Evolutionary conservation across 2,113 vertebrate genomes (phyloP).

Genomic region (Propithecus coquereli): DNA sequence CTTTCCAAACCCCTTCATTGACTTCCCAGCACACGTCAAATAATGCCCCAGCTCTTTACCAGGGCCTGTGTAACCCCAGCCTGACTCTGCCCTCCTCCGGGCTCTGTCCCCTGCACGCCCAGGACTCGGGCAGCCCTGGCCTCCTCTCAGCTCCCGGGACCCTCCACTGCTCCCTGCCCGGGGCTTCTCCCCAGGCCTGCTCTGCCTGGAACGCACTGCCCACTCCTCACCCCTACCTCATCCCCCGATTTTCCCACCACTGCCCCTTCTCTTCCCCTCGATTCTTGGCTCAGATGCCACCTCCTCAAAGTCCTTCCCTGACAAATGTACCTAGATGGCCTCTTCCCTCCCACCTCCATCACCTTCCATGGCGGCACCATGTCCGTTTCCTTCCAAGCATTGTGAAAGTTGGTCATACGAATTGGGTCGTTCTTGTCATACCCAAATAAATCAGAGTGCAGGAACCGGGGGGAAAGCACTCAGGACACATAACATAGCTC

Average conservation of each 20-base stretch:
- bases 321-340: not conserved
- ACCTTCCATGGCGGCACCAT: not conserved
- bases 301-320: not conserved
- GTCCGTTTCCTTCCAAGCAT: too few relatives aligned
- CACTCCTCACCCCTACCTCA: fast-evolving
- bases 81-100: not conserved
- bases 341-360: not conserved
- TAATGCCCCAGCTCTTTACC: too few relatives aligned
- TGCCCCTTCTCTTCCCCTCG: not conserved
- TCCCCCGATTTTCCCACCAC: not conserved
- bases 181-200: not conserved
- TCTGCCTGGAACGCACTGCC: not conserved
- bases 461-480: not conserved
- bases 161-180: not conserved
- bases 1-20: not conserved
- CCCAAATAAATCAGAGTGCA: not conserved
- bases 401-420: not conserved
- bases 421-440: not conserved
- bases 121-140: not conserved
- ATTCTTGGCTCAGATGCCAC: not conserved
- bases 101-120: not conserved
- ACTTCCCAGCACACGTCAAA: not conserved
- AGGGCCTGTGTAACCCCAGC: fast-evolving
- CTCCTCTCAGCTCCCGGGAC: not conserved
- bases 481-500: not conserved